These are phyloP conservation scores for Equus przewalskii DNA, from an alignment of 2,113 vertebrate genomes.

Conservation along the genomic window DNA sequence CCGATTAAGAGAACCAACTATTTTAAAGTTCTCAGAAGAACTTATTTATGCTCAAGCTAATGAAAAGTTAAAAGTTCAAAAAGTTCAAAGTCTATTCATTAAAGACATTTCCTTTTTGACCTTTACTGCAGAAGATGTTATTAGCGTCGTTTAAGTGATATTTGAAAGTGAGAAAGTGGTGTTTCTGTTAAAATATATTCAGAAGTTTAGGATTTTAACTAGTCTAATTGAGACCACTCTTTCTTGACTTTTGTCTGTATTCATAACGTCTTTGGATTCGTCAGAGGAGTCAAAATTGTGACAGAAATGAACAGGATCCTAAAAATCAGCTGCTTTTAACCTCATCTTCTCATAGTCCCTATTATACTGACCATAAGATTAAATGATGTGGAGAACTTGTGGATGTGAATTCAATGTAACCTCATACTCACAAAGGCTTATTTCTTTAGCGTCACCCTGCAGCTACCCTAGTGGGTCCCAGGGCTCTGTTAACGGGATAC, in stretches of 20 bases:
- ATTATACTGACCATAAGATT: background rate
- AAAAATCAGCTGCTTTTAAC: background rate
- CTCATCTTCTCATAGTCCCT: background rate
- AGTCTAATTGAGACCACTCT: background rate
- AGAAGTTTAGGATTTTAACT: background rate
- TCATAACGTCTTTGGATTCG: background rate
- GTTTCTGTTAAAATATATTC: background rate
- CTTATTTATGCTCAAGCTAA: background rate
- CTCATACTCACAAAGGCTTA: background rate
- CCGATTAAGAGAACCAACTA: background rate
- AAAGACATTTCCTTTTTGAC: constrained; percentile 44
- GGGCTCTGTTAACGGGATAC: background rate
- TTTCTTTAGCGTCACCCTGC: background rate
- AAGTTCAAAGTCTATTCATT: background rate
- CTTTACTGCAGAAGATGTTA: constrained; percentile 23
- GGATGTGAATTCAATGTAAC: background rate
- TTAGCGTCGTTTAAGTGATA: background rate
- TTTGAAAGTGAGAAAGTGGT: constrained; percentile 39
- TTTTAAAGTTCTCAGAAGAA: constrained; percentile 31
- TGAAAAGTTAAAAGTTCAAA: constrained; percentile 10
- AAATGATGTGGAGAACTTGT: background rate
- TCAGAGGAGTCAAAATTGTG: background rate
- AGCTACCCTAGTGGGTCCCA: background rate
- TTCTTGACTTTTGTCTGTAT: background rate
- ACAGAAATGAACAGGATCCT: background rate